Percentiles rank a stretch among this genome's conserved stretches.
Conservation (phyloP, 2,113 vertebrate genomes). For the Carlito syrichta region DNA sequence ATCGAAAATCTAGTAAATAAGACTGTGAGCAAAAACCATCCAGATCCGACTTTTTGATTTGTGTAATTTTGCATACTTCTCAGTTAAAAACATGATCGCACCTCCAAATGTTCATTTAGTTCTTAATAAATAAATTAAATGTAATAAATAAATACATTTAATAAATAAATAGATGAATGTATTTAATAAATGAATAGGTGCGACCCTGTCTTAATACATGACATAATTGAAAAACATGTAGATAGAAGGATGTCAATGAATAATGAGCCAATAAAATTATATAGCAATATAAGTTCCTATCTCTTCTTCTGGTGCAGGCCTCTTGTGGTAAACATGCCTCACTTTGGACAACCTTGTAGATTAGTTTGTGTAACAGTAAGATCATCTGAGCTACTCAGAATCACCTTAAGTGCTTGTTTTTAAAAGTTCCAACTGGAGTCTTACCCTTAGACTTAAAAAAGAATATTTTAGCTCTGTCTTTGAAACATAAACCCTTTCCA, state of each 20-base stretch:
- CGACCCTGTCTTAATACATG: neutral
- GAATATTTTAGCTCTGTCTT: neutral
- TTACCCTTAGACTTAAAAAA: neutral
- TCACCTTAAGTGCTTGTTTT: neutral
- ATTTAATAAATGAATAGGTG: too few species aligned
- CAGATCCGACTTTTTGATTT: neutral
- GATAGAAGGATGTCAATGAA: neutral
- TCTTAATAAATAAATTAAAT: neutral
- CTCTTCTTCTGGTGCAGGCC: neutral
- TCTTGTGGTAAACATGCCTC: neutral
- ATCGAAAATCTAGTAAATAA: neutral
- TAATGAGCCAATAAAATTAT: neutral
- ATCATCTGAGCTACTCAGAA: neutral
- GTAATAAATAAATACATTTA: too few species aligned
- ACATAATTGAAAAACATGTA: neutral
- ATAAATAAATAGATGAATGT: too few species aligned
- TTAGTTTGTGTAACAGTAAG: neutral
- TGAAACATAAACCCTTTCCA: constrained; percentile 5
- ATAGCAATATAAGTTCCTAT: neutral
- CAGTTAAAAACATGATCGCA: neutral
- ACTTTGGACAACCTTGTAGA: neutral
- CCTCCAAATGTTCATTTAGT: neutral
- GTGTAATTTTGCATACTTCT: neutral
- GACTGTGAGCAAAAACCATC: neutral
- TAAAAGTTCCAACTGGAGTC: neutral